Evolutionary conservation across 2,888 invertebrate species (phyloP).

Genomic region (Metalampra italica): DNA sequence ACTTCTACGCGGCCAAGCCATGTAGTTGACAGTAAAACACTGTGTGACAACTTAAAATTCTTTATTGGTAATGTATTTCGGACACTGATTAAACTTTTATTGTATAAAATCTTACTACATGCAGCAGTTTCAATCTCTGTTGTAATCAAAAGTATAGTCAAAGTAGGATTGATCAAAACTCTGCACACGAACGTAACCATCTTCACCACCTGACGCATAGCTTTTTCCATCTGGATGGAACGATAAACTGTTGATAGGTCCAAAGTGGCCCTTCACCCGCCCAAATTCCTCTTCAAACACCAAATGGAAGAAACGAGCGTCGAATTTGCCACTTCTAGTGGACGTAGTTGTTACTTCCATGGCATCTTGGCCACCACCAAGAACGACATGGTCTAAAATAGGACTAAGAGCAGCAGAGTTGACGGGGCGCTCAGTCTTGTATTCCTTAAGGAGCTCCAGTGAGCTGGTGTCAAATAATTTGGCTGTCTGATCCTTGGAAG

Average conservation of each 20-base stretch:
- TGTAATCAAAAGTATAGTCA: conserved; percentile 95
- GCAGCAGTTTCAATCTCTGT: conserved; percentile 59
- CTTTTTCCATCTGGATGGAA: conserved; percentile 99
- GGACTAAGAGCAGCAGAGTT: conserved; percentile 99
- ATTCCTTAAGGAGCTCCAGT: conserved; percentile 93
- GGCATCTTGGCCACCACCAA: conserved; percentile 99
- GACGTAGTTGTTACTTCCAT: conserved; percentile 99
- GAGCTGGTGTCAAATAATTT: conserved; percentile 95
- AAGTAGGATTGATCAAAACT: conserved; percentile 97
- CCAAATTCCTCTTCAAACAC: conserved; percentile 98
- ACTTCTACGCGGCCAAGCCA: too few species aligned
- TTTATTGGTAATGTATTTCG: conserved; percentile 6
- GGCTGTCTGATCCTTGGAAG: conserved; percentile 97
- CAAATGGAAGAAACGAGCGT: conserved; percentile 95
- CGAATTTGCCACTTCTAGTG: conserved; percentile 96
- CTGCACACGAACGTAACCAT: conserved; percentile 98
- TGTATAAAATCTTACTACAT: conserved; percentile 2
- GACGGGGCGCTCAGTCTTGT: conserved; percentile 98
- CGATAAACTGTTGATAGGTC: conserved; percentile 98
- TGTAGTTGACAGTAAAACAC: conserved; percentile 1
- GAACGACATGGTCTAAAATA: conserved; percentile 95
- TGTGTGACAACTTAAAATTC: conserved; percentile 8
- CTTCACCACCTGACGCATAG: conserved; percentile 98
- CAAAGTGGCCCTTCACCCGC: conserved; percentile 99
- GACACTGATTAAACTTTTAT: conserved; percentile 9